Base-by-base conservation (phyloP, 30 jellyfish, hydroid and myxozoan genomes). In the Cassiopea xamachana region DNA sequence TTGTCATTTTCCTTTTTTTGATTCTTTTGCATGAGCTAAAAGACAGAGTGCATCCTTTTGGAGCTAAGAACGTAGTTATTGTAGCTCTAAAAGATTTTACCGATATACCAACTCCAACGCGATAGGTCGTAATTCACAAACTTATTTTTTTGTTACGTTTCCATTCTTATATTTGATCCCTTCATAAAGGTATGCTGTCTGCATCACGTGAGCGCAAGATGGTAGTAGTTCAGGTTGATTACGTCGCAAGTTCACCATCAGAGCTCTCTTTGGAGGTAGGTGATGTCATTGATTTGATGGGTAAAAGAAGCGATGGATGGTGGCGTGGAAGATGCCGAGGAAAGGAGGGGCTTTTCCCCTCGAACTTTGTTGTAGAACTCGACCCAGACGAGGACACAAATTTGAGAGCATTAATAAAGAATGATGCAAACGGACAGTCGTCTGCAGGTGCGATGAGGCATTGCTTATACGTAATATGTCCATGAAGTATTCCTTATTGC, bases 231-330 rank as follows among this genome's bases (percentile, higher is more conserved):
- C 89, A 84, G 72, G 84, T 68, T n/a, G 94, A 85, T 62, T 91
- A 84, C 71, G 43, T 60, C 6, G 82, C 92, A 1, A 49, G 49
- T 43, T 79, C 90, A 19, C 85, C 71, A 43, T 59, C 55, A 50
- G 97, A 91, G 69, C 61, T 91, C 13, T 48, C 89, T 46, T 48
- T 91, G 58, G 94, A 84, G 61, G 97, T 92, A 75, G 97, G 97
- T 13, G 97, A 91, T 67, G 64, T 91, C 46, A 70, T 91, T 6
- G 85, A 77, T 19, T 89, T 91, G 2, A 45, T 79, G 7, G 92
- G 78, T 2, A 73, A 80, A 72, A 79, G 92, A 50, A 67, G 73
- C 70, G 90, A 80, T 84, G 97, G 97, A 8, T 91, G 97, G 97
- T 85, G 85, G 88, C 91, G 84, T 18, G 97, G 97, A 1, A 69